Conservation (phyloP, 2,888 invertebrate genomes). For the Listrodromus nycthemerus region DNA sequence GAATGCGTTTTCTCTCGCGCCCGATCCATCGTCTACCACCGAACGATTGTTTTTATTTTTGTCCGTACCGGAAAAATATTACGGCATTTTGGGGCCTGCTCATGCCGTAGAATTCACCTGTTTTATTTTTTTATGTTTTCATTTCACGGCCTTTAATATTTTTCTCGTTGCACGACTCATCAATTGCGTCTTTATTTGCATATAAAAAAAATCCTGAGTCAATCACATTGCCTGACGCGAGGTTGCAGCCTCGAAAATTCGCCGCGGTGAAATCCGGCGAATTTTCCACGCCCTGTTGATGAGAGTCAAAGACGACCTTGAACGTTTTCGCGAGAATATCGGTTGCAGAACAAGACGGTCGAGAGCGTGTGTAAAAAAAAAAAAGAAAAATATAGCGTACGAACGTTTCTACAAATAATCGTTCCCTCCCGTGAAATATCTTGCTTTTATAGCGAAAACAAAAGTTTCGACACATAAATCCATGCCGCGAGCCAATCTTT, state of each 20-base stretch:
- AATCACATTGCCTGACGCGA: background rate
- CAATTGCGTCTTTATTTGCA: background rate
- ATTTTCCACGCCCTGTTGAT: slow-evolving; percentile 7
- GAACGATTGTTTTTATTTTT: background rate
- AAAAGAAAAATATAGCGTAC: slow-evolving; percentile 15
- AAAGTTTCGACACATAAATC: slow-evolving; percentile 56
- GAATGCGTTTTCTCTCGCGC: slow-evolving; percentile 54
- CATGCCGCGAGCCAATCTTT: slow-evolving; percentile 47
- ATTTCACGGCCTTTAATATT: background rate
- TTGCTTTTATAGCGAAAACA: slow-evolving; percentile 57
- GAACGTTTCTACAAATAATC: slow-evolving; percentile 63
- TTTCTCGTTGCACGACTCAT: background rate
- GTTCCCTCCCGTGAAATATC: slow-evolving; percentile 39
- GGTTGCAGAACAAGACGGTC: slow-evolving; percentile 25
- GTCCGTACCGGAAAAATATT: background rate
- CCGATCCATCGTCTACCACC: slow-evolving; percentile 1
- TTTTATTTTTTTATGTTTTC: background rate
- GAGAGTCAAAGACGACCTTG: slow-evolving; percentile 44
- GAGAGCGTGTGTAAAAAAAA: slow-evolving; percentile 6
- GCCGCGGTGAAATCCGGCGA: slow-evolving; percentile 5
- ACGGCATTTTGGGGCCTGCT: no score
- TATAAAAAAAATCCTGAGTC: background rate
- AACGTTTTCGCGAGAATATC: background rate
- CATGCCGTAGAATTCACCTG: background rate
- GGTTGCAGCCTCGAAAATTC: background rate